Evolutionary conservation across 2,888 invertebrate genomes (phyloP), one percentile per base, ranked within the genome.

Genomic region (Norana najaformis): DNA sequence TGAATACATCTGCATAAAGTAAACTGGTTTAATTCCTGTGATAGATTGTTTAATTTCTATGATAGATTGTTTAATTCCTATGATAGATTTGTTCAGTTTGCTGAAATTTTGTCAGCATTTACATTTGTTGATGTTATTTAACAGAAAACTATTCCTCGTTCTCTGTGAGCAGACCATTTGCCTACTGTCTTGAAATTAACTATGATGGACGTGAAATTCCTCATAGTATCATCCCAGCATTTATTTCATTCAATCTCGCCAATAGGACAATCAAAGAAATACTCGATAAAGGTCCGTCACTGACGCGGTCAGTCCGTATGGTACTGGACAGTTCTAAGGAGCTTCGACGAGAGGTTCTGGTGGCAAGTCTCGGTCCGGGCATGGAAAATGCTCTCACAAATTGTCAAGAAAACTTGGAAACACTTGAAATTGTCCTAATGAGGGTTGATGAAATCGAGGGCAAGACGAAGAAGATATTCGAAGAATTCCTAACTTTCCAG

Each of bases 171-270:
- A 34, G 83, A 83, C 83, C 36, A 4, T 36, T 23, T 34, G 34
- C 39, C 34, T 41, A 88, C 36, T 88, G 88, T 39, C 39, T 88
- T 88, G 39, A 88, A 37, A 38, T 88, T 38, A 41, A 39, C 34
- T 88, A 88, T 34, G 88, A 88, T n/a, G 39, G 39, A 38, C 88
- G 39, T 30, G 88, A 88, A 18, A 34, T 88, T 38, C 88, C 38
- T n/a, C 88, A 88, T 35, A n/a, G 37, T 37, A 41, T 88, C 88
- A 88, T 88, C 34, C 88, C 88, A 34, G 88, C 88, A 34, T 34
- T 88, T 36, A n/a, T 88, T 16, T 39, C 37, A 6, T 88, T 88
- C 39, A 88, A 88, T 37, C 39, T 34, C 39, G 41, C 41, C 30
- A 39, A 38, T 11, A 88, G 38, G 18, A 38, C 38, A 18, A 23